Conservation (phyloP, 2,797 vertebrate species). For the Lutjanus argentimaculatus region DNA sequence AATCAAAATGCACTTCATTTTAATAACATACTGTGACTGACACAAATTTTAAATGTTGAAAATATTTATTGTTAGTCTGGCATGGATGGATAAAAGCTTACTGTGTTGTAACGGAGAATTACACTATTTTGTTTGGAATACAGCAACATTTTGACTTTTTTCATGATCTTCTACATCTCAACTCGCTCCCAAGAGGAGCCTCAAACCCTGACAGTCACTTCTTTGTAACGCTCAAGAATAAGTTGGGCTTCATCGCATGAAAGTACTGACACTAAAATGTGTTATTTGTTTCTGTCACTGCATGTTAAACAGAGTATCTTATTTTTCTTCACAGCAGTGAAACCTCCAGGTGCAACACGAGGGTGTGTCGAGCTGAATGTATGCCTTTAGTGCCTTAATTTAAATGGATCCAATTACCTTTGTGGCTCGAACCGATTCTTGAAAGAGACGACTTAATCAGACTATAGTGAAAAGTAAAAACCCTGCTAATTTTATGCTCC, state of each 20-base stretch:
- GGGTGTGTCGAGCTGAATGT: neutral
- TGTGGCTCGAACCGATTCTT: constrained; percentile 20
- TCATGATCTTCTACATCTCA: neutral
- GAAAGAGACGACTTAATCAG: constrained; percentile 43
- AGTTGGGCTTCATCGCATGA: constrained; percentile 1
- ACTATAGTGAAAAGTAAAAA: constrained; percentile 37
- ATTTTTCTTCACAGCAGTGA: neutral
- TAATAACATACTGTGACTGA: neutral
- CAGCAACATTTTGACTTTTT: neutral
- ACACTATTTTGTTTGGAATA: neutral
- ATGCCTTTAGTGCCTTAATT: constrained; percentile 23
- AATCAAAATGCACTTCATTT: neutral
- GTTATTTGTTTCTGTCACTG: neutral
- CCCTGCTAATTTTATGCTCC: constrained; percentile 37
- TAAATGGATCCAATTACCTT: constrained; percentile 51
- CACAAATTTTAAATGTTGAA: too few species aligned
- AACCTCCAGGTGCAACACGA: neutral
- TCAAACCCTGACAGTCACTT: neutral
- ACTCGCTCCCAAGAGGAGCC: neutral
- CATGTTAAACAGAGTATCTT: neutral
- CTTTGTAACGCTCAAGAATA: neutral
- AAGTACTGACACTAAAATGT: neutral
- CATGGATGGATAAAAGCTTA: neutral
- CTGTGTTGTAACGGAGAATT: too few species aligned
- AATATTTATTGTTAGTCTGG: neutral